Evolutionary conservation across 1,140 invertebrate genomes (phyloP).

Genomic region (Aleiodes sp.): DNA sequence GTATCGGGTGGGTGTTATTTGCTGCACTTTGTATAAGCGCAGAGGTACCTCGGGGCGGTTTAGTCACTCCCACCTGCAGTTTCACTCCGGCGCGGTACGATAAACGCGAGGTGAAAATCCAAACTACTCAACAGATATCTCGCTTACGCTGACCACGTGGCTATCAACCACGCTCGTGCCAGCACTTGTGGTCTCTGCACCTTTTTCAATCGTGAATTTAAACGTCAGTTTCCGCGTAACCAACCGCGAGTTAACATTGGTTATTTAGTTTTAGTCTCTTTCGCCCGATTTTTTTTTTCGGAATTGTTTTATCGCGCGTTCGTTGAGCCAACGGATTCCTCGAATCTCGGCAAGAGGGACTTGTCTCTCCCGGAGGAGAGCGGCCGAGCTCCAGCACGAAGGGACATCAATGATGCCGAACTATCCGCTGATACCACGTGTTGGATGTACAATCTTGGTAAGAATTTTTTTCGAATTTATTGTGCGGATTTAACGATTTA

Average conservation of each 20-base stretch:
- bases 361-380: background rate
- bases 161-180: slow-evolving; percentile 43
- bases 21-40: slow-evolving; percentile 38
- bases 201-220: slow-evolving; percentile 29
- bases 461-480: slow-evolving; percentile 29
- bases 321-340: slow-evolving; percentile 31
- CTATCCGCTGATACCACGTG: slow-evolving; percentile 24
- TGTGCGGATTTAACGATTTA: background rate
- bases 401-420: slow-evolving; percentile 19
- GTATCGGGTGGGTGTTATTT: slow-evolving; percentile 20
- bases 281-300: too few relatives aligned
- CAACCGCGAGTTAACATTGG: background rate
- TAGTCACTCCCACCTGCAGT: slow-evolving; percentile 64
- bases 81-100: slow-evolving; percentile 42
- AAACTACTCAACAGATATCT: slow-evolving; percentile 18
- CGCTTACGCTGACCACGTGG: slow-evolving; percentile 45
- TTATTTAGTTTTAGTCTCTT: too few relatives aligned
- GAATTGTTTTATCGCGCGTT: too few relatives aligned
- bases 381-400: background rate
- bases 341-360: background rate
- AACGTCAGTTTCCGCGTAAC: slow-evolving; percentile 20
- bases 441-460: slow-evolving; percentile 55
- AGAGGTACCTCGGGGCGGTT: slow-evolving; percentile 48
- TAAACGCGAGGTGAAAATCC: slow-evolving; percentile 37
- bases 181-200: slow-evolving; percentile 28